Base-by-base conservation (phyloP, 2,888 invertebrate species). In the Drosophila tanythrix region DNA sequence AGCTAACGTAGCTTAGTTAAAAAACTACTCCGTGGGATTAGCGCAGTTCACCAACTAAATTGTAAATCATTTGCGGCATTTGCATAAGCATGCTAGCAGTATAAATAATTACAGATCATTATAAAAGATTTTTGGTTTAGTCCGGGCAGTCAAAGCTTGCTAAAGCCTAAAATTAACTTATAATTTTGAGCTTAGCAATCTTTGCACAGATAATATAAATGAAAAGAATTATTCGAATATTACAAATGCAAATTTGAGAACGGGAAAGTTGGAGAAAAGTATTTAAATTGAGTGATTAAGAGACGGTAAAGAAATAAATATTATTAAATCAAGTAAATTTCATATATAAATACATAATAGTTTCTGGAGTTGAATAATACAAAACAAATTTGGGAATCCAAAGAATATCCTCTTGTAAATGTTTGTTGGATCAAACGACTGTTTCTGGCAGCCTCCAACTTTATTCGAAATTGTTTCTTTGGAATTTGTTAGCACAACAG, bases 61-160 rank as follows among this genome's bases (percentile, higher is more conserved):
- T 74, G 65, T 35, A 61, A 74, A 43, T 57, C 38, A 61, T 65
- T 56, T 60, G 29, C n/a, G 36, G 35, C 62, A 78, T 73, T 76
- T 79, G 74, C 79, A 63, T 70, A 79, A 74, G 52, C 27, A n/a
- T 8, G 35, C 38, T 3, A 21, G 36, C 15, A 25, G 27, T 29
- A 38, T 40, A 29, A 51, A 38, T 40, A 29, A 55, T 65, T 55
- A 29, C n/a, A 55, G 31, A 48, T 43, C 15, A 43, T 29, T 48
- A 3, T n/a, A 35, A 11, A 29, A n/a, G 29, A 27, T n/a, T 36
- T 27, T 27, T 7, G 38, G 36, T 8, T 18, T 53, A 52, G 7
- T 29, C 15, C 33, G 48, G 43, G 5, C 27, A 55, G 25, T 5
- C n/a, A 11, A 29, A 27, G 2, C n/a, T 3, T 5, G 5, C 11